These are phyloP conservation scores for Eristalinus sepulchralis DNA, from an alignment of 2,888 invertebrate genomes.

Conservation along the genomic window DNA sequence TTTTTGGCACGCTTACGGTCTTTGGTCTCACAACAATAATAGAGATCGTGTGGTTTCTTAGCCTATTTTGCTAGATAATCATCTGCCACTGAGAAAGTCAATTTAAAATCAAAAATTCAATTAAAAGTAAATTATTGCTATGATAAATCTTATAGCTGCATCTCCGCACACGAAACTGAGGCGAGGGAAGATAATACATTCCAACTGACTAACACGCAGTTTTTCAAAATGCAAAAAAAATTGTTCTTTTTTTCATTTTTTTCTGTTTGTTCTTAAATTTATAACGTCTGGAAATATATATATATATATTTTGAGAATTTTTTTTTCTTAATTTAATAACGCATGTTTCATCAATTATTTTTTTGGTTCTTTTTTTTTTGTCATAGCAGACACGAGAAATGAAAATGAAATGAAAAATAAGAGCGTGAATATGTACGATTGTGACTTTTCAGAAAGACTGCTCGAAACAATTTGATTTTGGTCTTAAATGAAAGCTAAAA, in stretches of 20 bases:
- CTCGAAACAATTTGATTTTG: no score
- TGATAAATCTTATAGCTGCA: slow-evolving; percentile 36
- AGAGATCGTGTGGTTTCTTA: slow-evolving; percentile 5
- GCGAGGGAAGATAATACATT: background rate
- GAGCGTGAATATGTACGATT: no score
- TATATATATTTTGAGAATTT: slow-evolving; percentile 27
- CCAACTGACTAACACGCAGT: slow-evolving; percentile 26
- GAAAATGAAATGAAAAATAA: slow-evolving; percentile 44
- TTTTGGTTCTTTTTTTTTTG: slow-evolving; percentile 1
- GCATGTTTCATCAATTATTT: slow-evolving; percentile 9
- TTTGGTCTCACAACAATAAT: slow-evolving; percentile 17
- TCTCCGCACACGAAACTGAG: background rate
- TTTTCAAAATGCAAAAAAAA: slow-evolving; percentile 43
- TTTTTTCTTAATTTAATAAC: slow-evolving; percentile 22
- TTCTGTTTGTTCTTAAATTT: slow-evolving; percentile 40
- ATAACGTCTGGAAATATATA: slow-evolving; percentile 52
- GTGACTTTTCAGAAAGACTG: no score
- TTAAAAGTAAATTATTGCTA: slow-evolving; percentile 42
- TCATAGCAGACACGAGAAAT: slow-evolving; percentile 27
- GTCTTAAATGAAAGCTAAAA: no score
- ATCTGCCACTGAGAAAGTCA: slow-evolving; percentile 45
- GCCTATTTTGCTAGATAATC: slow-evolving; percentile 27
- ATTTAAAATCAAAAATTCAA: slow-evolving; percentile 38
- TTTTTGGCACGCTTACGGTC: slow-evolving; percentile 58
- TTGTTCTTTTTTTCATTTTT: background rate